Base-by-base conservation (phyloP, 2,888 invertebrate species). In the Trachelus tabidus region DNA sequence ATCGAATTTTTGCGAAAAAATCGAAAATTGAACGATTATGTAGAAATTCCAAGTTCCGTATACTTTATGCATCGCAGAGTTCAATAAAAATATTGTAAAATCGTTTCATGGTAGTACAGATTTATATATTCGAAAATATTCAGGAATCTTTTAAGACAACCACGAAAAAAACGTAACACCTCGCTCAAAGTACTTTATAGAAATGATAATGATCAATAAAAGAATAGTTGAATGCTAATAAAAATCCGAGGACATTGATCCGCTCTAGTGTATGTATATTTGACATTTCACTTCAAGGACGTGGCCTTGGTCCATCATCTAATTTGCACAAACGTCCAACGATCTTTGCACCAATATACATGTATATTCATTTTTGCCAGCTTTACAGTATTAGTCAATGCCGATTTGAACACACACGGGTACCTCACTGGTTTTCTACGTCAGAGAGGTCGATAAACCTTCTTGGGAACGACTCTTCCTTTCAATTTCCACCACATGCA, bases 201-300 rank as follows among this genome's bases (percentile, higher is more conserved):
- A 23, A 56, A 56, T 23, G 56, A 56, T 56, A 56, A 56, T 9
- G 23, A 23, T 2, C 56, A 9, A 56, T 56, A 0, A 23, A 56
- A 15, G 23, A 56, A 56, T 56, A 56, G 9, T 56, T 9, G 9
- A 23, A 56, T 23, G 23, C 56, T 23, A 56, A 56, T 56, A 56
- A 56, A 23, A 6, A 9, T 9, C 23, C 56, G 56, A 56, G 56
- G 56, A 56, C 56, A 56, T 56, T 23, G 56, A 56, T 56, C 56
- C 23, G 9, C 9, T 56, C 23, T 23, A 56, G 23, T 56, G 56
- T 23, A 56, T 9, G 56, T 23, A 56, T 34, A 34, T 34, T 31
- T 71, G 71, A 31, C 71, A 71, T 71, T 71, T 71, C 71, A 33
- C 71, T 71, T 71, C 71, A 71, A 71, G 31, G 71, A 33, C 71